Evolutionary conservation across 1,140 invertebrate species (phyloP).

Genomic region (Listronotus oregonensis): DNA sequence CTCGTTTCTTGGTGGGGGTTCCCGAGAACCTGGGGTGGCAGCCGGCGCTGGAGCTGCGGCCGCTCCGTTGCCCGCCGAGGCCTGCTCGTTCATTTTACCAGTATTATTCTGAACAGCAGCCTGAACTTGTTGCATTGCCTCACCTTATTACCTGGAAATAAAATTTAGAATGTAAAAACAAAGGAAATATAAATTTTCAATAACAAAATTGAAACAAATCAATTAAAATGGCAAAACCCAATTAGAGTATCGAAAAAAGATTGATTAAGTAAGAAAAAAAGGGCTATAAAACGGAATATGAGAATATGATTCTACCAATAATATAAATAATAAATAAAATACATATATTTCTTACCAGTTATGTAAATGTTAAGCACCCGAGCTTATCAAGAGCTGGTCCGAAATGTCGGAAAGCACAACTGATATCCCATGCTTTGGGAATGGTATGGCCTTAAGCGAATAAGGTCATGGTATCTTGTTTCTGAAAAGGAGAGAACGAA

Average conservation of each 20-base stretch:
- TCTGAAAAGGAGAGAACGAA: conserved; percentile 38
- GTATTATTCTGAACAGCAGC: conserved; percentile 63
- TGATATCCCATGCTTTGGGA: conserved; percentile 45
- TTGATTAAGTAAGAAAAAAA: no score
- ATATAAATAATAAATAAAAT: no score
- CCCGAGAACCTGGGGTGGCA: conserved; percentile 48
- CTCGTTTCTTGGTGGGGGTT: conserved; percentile 73
- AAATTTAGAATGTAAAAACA: neutral
- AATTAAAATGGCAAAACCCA: no score
- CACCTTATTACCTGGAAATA: conserved; percentile 36
- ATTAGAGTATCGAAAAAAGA: no score
- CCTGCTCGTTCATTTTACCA: conserved; percentile 52
- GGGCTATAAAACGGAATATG: no score
- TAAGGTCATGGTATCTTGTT: conserved; percentile 42
- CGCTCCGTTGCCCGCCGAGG: conserved; percentile 26
- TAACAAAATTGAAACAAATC: no score
- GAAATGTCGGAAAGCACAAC: conserved; percentile 30
- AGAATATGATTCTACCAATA: no score
- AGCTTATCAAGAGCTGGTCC: conserved; percentile 50
- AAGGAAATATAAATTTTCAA: neutral
- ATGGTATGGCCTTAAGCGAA: conserved; percentile 31
- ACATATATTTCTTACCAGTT: conserved; percentile 25
- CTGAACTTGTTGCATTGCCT: conserved; percentile 65
- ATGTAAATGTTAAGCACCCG: conserved; percentile 36
- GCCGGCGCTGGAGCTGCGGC: conserved; percentile 22